phyloP scores from a whole-genome alignment of 2,888 invertebrate genomes.

The Acleris cristana region DNA sequence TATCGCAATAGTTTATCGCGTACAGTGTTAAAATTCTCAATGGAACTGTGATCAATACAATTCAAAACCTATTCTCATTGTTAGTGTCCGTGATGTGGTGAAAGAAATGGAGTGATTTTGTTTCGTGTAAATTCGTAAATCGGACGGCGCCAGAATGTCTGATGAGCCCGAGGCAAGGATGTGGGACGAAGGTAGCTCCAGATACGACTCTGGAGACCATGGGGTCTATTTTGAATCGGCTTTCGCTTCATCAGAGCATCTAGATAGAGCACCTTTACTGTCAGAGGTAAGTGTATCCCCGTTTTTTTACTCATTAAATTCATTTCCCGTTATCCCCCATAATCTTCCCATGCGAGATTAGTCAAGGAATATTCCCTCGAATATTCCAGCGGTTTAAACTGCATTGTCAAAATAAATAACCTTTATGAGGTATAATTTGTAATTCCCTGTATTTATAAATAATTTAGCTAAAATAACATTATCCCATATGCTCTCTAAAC shows the following conservation, averaged over 20 bases:
- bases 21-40: slow-evolving; percentile 4
- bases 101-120: slow-evolving; percentile 4
- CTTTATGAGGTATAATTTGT: no score
- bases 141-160: slow-evolving; percentile 78
- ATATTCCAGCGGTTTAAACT: no score
- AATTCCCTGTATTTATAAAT: no score
- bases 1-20: neutral
- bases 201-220: slow-evolving; percentile 67
- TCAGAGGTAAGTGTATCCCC: slow-evolving; percentile 64
- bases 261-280: slow-evolving; percentile 75
- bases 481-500: no score
- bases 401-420: no score
- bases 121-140: neutral
- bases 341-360: no score
- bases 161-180: slow-evolving; percentile 79
- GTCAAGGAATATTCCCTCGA: no score
- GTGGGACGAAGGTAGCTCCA: slow-evolving; percentile 76
- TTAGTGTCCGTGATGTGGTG: neutral
- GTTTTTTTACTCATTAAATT: neutral
- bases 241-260: slow-evolving; percentile 75
- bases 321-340: no score
- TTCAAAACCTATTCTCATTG: neutral
- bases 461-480: no score
- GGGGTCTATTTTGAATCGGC: slow-evolving; percentile 73
- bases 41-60: neutral